Evolutionary conservation across 2,797 vertebrate species (phyloP).

Genomic region (Lithobates pipiens): DNA sequence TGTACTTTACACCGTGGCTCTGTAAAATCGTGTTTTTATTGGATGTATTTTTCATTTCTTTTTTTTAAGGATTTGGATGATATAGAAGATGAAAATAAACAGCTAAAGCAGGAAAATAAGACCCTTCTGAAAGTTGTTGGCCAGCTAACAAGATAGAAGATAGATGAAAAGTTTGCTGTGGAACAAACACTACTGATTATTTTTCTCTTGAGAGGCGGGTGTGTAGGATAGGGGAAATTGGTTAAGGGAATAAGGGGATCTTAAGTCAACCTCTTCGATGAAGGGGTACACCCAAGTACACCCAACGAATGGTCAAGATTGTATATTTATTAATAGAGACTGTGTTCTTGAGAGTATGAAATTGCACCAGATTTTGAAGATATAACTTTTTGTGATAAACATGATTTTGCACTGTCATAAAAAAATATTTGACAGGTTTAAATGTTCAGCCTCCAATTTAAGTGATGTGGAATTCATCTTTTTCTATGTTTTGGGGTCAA

Average conservation of each 20-base stretch:
- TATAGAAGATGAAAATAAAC: conserved; percentile 97
- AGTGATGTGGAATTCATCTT: neutral
- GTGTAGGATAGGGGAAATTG: conserved; percentile 35
- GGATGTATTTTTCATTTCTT: conserved; percentile 25
- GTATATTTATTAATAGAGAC: conserved; percentile 79
- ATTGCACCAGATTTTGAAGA: conserved; percentile 63
- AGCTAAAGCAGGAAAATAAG: conserved; percentile 98
- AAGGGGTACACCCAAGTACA: conserved; percentile 52
- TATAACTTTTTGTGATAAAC: conserved; percentile 5
- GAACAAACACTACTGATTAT: conserved; percentile 80
- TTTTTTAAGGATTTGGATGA: conserved; percentile 91
- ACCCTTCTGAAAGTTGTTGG: conserved; percentile 98
- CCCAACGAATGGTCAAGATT: conserved; percentile 72
- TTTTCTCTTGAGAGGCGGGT: conserved; percentile 19
- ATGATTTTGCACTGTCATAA: conserved; percentile 32
- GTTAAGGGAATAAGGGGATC: conserved; percentile 30
- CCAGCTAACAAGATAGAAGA: conserved; percentile 97
- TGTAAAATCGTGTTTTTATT: neutral
- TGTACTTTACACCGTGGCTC: neutral
- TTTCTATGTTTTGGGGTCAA: neutral
- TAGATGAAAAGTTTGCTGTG: conserved; percentile 67
- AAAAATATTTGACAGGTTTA: conserved; percentile 9
- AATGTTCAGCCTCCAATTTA: neutral
- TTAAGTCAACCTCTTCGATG: conserved; percentile 50
- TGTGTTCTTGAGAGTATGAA: conserved; percentile 69